These are phyloP conservation scores for Euleptes europaea DNA, from an alignment of 2,113 vertebrate species.

Conservation along the genomic window DNA sequence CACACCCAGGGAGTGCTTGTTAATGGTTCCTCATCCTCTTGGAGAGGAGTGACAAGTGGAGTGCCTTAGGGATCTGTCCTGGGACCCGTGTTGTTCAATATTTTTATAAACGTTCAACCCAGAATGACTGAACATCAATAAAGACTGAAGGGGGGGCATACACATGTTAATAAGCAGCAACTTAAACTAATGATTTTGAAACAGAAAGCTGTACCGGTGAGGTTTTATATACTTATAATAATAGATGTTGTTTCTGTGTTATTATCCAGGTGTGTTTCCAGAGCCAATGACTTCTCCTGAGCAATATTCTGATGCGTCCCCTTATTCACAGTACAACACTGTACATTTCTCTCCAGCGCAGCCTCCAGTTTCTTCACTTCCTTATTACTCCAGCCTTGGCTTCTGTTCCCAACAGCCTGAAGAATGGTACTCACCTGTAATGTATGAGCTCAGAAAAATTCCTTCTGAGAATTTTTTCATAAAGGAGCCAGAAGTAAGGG, in stretches of 20 bases:
- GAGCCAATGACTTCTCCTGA: conserved; percentile 85
- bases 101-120: background rate
- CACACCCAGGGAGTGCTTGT: no score
- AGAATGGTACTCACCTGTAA: conserved; percentile 88
- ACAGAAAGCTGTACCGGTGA: conserved; percentile 17
- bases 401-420: conserved; percentile 88
- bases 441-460: conserved; percentile 88
- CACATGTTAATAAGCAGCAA: background rate
- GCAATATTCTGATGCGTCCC: conserved; percentile 84
- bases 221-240: background rate
- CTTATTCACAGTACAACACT: conserved; percentile 83
- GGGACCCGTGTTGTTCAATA: no score
- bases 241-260: conserved; percentile 16
- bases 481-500: conserved; percentile 77
- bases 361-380: conserved; percentile 79
- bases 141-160: background rate
- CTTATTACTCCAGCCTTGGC: conserved; percentile 88
- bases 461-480: conserved; percentile 83
- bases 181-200: conserved; percentile 12
- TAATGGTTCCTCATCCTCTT: no score
- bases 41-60: no score
- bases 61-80: no score
- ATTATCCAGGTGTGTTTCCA: conserved; percentile 83
- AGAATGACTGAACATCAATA: background rate
- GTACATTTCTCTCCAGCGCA: conserved; percentile 85